Evolutionary conservation across 2,113 vertebrate species (phyloP), one percentile per base, ranked within the genome.

Genomic region (Atlantisia rogersi): DNA sequence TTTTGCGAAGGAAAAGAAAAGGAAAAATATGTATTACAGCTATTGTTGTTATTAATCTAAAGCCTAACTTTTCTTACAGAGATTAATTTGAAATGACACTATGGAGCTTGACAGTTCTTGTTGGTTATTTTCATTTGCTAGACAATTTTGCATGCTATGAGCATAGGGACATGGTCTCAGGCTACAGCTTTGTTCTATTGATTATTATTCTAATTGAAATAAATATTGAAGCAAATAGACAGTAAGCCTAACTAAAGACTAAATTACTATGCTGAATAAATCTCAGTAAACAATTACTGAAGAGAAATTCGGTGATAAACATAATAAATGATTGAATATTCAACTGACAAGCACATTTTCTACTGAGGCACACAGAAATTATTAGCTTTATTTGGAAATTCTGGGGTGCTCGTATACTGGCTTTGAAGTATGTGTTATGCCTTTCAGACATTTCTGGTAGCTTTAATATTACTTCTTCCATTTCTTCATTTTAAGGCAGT

Each of bases 131-230:
- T 97, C 77, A 97, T 97, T 95, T 96, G 84, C 81, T 91, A 93
- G 91, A 91, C 87, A 96, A 96, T 97, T 98, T 97, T 97, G 84
- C 91, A 94, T 95, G 96, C 87, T 97, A 94, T 88, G 95, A 92
- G 83, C 85, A 83, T 73, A 71, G 82, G 91, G 86, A 83, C 75
- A 46, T 55, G 59, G 87, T 96, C 86, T 91, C 63, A 83, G 96
- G 83, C 79, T 97, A 91, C 74, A 82, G 70, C 55, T 92, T 94
- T 93, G 58, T 92, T 97, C 75, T 93, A 76, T 58, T 90, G 91
- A 91, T 87, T 95, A 87, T 95, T 96, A 81, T 89, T 92, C 65
- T 94, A 96, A 97, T 95, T 96, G 87, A 97, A 98, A 94, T 92
- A 96, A 95, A 79, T 96, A 94, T 84, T 94, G 83, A 91, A 71